phyloP scores from a whole-genome alignment of 1,140 invertebrate species.

The Halotydeus destructor region DNA sequence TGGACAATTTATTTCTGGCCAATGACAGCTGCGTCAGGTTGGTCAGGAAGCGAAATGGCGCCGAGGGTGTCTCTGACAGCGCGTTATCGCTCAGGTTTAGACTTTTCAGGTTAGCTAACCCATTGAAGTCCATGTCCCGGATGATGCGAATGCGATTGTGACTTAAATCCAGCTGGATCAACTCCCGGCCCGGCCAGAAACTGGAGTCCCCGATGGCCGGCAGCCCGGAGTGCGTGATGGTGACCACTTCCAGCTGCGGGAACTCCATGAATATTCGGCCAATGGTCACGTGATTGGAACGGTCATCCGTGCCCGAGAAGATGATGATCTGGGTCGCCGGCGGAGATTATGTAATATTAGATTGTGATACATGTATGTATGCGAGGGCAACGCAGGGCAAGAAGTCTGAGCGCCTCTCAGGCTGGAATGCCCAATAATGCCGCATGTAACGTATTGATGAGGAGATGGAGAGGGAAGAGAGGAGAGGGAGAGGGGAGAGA shows the following conservation, averaged over 20 bases:
- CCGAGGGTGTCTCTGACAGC: slow-evolving; percentile 34
- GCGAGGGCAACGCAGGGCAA: neutral
- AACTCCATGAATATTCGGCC: slow-evolving; percentile 47
- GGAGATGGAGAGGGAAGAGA: neutral
- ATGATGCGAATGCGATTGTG: slow-evolving; percentile 51
- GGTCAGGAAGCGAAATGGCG: slow-evolving; percentile 42
- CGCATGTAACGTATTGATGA: neutral
- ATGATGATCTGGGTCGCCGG: slow-evolving; percentile 42
- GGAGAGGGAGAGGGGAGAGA: neutral
- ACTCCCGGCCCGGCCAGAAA: slow-evolving; percentile 46
- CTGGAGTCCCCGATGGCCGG: slow-evolving; percentile 53
- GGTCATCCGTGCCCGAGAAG: slow-evolving; percentile 39
- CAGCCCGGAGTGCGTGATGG: slow-evolving; percentile 47
- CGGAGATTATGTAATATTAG: no score
- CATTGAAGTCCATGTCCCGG: slow-evolving; percentile 25
- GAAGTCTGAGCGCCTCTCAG: neutral
- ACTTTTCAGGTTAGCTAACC: slow-evolving; percentile 24
- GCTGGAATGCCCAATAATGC: neutral
- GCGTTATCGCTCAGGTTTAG: slow-evolving; percentile 28
- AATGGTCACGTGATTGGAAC: slow-evolving; percentile 43
- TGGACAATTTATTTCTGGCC: slow-evolving; percentile 41
- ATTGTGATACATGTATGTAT: neutral
- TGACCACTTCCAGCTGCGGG: slow-evolving; percentile 42
- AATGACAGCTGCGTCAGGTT: slow-evolving; percentile 42
- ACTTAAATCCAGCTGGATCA: slow-evolving; percentile 44